Base-by-base conservation (phyloP, 1,140 invertebrate genomes). In the Bombyx mandarina region DNA sequence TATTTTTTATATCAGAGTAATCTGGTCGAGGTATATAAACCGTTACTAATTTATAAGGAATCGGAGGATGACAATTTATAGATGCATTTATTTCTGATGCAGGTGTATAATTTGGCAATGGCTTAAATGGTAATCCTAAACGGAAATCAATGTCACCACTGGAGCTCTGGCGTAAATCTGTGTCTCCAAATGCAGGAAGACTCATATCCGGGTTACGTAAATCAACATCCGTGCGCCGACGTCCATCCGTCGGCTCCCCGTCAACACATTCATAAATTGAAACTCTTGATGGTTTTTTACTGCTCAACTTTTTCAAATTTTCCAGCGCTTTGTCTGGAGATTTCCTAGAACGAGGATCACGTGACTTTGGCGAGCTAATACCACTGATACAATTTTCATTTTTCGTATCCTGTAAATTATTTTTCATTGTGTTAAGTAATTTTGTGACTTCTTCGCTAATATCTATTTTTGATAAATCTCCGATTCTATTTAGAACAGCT, bases 11-110 rank as follows among this genome's bases (percentile, higher is more conserved):
- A 54, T 93, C 91, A 0, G 90, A 91, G 67, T 94, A 96, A 71
- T 94, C 92, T 0, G 93, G 92, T 49, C 91, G 86, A 0, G 93
- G 93, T 65, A 94, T 92, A 58, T 92, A 91, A 22, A 95, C 91
- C 5, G 91, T 77, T 45, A 90, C 56, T 35, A 93, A 88, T 73
- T 92, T 92, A 85, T 93, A 96, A 1, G 80, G 65, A 43, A 95
- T 91, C 1, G 92, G 93, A 0, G 91, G 90, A 84, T 96, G 94
- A 52, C 92, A 93, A 43, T 91, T 91, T 43, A 94, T 89, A 8
- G 94, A 94, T 6, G 93, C 95, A 72, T 96, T 93, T 56, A 97
- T 96, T 88, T 96, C 95, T 1, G 91, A 94, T 43, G 95, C 94
- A 2, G 95, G 94, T 12, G 93, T 90, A 65, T 95, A 95, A 59